Evolutionary conservation across 2,797 vertebrate species (phyloP).

Genomic region (Microhierax caerulescens): DNA sequence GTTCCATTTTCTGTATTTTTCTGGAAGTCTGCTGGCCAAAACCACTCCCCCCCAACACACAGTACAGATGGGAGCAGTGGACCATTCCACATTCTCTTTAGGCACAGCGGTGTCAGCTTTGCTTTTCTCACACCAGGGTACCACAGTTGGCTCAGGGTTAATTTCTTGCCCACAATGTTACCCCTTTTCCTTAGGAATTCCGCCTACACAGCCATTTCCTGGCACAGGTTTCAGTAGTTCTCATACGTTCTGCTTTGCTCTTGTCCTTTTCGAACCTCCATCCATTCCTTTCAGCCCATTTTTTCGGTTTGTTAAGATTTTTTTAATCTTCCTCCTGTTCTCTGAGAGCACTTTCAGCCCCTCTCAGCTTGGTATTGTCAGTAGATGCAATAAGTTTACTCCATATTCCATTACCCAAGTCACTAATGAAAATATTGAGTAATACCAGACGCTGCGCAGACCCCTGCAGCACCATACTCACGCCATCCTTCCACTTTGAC

Average conservation of each 20-base stretch:
- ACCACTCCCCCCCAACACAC: background rate
- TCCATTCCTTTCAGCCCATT: background rate
- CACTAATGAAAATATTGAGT: constrained; percentile 20
- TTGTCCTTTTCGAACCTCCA: background rate
- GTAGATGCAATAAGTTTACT: background rate
- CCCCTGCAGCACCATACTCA: background rate
- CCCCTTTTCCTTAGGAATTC: background rate
- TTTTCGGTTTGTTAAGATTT: background rate
- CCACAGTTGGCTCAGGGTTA: background rate
- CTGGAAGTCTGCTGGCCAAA: background rate
- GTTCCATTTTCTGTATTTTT: background rate
- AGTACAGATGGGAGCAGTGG: background rate
- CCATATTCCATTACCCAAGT: background rate
- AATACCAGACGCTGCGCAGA: background rate
- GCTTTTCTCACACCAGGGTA: background rate
- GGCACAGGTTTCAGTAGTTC: background rate
- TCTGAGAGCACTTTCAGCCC: background rate
- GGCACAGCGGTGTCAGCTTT: background rate
- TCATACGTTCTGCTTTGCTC: background rate
- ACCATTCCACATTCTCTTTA: background rate
- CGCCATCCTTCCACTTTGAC: background rate
- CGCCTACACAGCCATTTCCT: background rate
- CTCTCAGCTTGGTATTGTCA: background rate
- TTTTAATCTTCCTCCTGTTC: background rate
- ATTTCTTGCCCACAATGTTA: background rate